Base-by-base conservation (phyloP, 2,113 vertebrate genomes). In the Dicentrarchus labrax region DNA sequence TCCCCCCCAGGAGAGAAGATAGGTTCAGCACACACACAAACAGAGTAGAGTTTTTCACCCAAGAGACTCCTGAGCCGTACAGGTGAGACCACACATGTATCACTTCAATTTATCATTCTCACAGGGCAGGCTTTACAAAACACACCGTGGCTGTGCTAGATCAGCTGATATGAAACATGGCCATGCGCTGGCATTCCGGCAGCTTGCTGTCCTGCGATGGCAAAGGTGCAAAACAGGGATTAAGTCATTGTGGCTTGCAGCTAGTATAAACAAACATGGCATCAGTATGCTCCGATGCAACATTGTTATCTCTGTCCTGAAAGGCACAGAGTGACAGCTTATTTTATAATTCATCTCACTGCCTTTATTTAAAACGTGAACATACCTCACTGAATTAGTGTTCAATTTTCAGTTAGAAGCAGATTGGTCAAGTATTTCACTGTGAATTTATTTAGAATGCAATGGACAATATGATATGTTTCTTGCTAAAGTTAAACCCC, bases 51-150 rank as follows among this genome's bases (percentile, higher is more conserved):
- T 85, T 89, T 85, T 83, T 89, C 86, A 90, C 92, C 91, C 91
- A 80, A 74, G 93, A 93, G 93, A 94, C 75, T 92, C 61, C 72
- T 21, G 70, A 83, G 90, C 86, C 51, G 60, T 79, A 84, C 82
- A 88, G 93, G 91, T 93, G 89, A 92, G 89, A 89, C 91, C 92
- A 91, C 91, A 94, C 90, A 85, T 89, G 86, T 86, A 91, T 94
- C 88, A 89, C 87, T 92, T 93, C 86, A 94, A 94, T 95, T 93
- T 88, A 94, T 94, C 94, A 94, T 93, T 86, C 91, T 93, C 84
- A 75, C 80, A 84, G 88, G 89, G 89, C 89, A 91, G 76, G 88
- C 92, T 93, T 92, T 90, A 88, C 56, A 88, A 92, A 56, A 91
- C 73, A 84, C 43, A 17, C 65, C 39, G 30, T 62, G 48, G 82